A percentile compares a stretch with the other conserved stretches of the same genome.
phyloP scores from a whole-genome alignment of 2,797 vertebrate species.

The Malurus leucopterus region DNA sequence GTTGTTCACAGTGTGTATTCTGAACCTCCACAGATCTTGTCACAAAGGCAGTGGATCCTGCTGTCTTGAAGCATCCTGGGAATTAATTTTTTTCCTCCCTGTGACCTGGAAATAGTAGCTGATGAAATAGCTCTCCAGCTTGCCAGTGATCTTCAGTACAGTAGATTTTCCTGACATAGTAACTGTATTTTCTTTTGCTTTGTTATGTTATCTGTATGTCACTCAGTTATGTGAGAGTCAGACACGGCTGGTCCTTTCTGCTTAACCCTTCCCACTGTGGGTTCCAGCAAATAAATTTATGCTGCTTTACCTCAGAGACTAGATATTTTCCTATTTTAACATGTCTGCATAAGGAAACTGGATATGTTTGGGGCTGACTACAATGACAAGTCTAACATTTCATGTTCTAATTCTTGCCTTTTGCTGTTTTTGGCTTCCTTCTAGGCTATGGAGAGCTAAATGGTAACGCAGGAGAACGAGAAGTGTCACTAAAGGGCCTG shows the following conservation, averaged over 20 bases:
- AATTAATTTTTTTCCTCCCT: conserved; percentile 13
- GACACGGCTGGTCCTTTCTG: background rate
- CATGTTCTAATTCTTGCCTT: conserved; percentile 37
- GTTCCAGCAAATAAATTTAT: background rate
- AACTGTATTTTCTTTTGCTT: background rate
- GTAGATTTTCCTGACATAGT: background rate
- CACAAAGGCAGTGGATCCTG: background rate
- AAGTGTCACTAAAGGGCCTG: conserved; percentile 74
- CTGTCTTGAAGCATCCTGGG: conserved; percentile 6
- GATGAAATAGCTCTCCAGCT: conserved; percentile 36
- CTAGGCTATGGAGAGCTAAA: conserved; percentile 88
- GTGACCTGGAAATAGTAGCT: conserved; percentile 44
- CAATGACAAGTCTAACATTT: background rate
- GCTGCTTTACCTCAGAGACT: background rate
- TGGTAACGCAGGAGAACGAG: conserved; percentile 79
- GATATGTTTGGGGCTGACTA: conserved; percentile 8
- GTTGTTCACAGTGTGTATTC: background rate
- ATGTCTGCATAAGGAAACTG: background rate
- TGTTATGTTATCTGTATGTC: background rate
- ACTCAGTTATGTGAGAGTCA: background rate
- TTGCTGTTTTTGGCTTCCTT: conserved; percentile 58
- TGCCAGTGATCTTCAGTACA: background rate
- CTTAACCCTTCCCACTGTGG: background rate
- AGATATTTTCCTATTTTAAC: background rate
- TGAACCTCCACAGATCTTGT: background rate